These are phyloP conservation scores for Erebia aethiops DNA, from an alignment of 2,888 invertebrate genomes.

Conservation along the genomic window DNA sequence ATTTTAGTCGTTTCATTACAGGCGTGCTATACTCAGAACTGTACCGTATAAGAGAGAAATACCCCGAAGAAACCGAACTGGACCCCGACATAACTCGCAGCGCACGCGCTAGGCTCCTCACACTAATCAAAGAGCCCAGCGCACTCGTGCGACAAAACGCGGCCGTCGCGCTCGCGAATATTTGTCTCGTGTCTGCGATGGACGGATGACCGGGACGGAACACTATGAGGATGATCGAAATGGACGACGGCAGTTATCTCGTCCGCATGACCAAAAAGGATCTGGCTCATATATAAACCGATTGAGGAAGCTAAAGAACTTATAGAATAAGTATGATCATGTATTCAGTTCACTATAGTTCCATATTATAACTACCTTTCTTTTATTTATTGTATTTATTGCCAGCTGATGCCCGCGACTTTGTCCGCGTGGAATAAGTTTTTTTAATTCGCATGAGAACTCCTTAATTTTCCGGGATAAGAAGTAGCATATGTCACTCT, in stretches of 20 bases:
- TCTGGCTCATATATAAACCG: constrained; percentile 27
- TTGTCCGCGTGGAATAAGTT: no score
- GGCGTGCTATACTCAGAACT: constrained; percentile 72
- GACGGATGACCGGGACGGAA: constrained; percentile 18
- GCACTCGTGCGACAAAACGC: constrained; percentile 82
- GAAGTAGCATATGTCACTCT: no score
- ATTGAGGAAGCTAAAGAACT: constrained; percentile 24
- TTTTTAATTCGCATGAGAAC: no score
- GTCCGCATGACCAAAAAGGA: constrained; percentile 23
- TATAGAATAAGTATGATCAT: not conserved
- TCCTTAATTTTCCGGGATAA: no score
- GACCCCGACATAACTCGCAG: constrained; percentile 64
- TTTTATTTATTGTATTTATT: no score
- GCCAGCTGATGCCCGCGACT: no score
- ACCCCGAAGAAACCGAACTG: constrained; percentile 56
- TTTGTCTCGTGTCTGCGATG: constrained; percentile 55
- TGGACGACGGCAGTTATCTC: constrained; percentile 28
- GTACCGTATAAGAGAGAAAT: constrained; percentile 58
- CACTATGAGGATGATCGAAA: constrained; percentile 2
- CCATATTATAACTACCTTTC: no score
- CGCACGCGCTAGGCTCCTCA: constrained; percentile 75
- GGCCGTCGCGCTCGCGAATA: constrained; percentile 80
- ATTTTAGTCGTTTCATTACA: constrained; percentile 36
- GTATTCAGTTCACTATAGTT: no score
- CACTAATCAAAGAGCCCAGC: constrained; percentile 81